Evolutionary conservation across 2,888 invertebrate genomes (phyloP), one percentile per base, ranked within the genome.

Genomic region (Hirtodrosophila trivittata): DNA sequence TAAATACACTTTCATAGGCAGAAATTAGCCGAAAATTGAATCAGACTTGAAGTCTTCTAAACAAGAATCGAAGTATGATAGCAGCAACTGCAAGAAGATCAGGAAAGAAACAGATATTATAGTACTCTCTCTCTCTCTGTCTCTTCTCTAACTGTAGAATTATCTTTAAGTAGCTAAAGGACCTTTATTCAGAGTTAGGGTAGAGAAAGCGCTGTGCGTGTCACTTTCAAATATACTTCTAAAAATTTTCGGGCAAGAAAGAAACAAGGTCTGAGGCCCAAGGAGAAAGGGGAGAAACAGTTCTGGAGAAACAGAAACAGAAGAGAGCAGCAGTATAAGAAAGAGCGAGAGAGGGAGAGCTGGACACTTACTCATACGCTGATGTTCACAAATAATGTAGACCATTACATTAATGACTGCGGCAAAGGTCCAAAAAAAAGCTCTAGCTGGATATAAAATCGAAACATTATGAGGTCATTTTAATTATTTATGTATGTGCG

Each of bases 351-450:
- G 35, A 12, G 35, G 1, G 8, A 6, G 16, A 2, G 10, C 49
- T 43, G 60, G 60, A 47, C 60, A 57, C 55, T 46, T 47, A 52
- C 57, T 54, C 66, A 52, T 50, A 57, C 45, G 58, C 47, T 21
- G 39, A 68, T 75, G 77, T 70, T 70, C 58, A 45, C 78, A 66
- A 78, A 67, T 75, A 75, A 72, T 78, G 71, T 72, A 71, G 67
- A 75, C 78, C 75, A 78, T 77, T 75, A 75, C 75, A 76, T 76
- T 76, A 76, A 76, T 76, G 78, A 75, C 75, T 76, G 75, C 75
- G 75, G 78, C 75, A 76, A 70, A 73, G 67, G 75, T 62, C 75
- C 39, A 50, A 38, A 47, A 39, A 39, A 51, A 51, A 50, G 28
- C 56, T 55, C 46, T 35, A 42, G 38, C 35, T 51, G 54, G 33